phyloP scores from a whole-genome alignment of 2,888 invertebrate genomes.

The Operophtera brumata region DNA sequence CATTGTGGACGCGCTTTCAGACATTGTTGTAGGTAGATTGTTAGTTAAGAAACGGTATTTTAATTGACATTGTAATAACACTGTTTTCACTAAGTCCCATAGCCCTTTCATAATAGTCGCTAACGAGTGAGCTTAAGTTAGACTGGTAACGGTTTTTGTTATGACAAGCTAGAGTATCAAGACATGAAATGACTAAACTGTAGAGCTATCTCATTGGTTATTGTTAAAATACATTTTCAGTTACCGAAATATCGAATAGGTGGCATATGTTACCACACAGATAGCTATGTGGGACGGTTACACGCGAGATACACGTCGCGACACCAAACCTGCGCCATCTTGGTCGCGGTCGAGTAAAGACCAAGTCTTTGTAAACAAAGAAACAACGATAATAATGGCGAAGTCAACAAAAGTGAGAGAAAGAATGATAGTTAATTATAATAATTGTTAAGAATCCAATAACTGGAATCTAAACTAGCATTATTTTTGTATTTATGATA shows the following conservation, averaged over 20 bases:
- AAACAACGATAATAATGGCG: conserved; percentile 23
- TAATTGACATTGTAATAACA: conserved; percentile 26
- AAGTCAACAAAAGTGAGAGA: conserved; percentile 4
- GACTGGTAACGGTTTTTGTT: not conserved
- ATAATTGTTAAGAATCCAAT: no score
- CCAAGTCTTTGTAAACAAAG: conserved; percentile 21
- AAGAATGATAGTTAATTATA: no score
- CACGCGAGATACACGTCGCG: conserved; percentile 33
- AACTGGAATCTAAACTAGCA: no score
- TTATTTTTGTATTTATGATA: no score
- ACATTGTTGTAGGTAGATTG: conserved; percentile 20
- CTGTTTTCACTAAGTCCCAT: not conserved
- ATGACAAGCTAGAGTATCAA: not conserved
- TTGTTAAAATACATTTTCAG: conserved; percentile 15
- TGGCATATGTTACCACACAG: conserved; percentile 3
- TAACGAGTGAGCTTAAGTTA: conserved; percentile 7
- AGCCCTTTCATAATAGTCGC: conserved; percentile 2
- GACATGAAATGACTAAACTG: not conserved
- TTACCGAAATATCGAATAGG: conserved; percentile 14
- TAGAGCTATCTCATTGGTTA: not conserved
- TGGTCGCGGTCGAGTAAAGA: conserved; percentile 34
- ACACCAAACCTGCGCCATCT: conserved; percentile 23
- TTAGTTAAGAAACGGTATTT: conserved; percentile 21
- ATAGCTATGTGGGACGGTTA: conserved; percentile 28
- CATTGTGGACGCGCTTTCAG: conserved; percentile 24